phyloP scores from a whole-genome alignment of 2,888 invertebrate species.

The Stictocephala bisonia region DNA sequence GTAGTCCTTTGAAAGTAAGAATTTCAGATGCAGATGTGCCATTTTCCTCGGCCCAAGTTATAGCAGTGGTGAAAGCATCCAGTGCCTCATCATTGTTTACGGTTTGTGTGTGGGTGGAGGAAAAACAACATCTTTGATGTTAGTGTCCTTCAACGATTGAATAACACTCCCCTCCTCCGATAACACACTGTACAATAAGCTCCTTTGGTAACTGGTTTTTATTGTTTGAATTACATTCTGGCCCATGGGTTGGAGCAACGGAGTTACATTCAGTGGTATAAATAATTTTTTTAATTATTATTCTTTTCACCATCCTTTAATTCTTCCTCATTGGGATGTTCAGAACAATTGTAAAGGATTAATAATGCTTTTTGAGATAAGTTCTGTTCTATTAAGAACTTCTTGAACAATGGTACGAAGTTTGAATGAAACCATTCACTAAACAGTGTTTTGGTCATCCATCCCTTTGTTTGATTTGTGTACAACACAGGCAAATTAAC shows the following conservation, averaged over 20 bases:
- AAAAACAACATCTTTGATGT: slow-evolving; percentile 44
- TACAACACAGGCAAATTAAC: slow-evolving; percentile 58
- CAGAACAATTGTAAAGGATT: slow-evolving; percentile 38
- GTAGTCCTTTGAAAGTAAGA: slow-evolving; percentile 7
- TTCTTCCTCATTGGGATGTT: slow-evolving; percentile 34
- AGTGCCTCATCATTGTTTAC: slow-evolving; percentile 8
- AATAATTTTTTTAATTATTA: neutral
- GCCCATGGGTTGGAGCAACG: slow-evolving; percentile 42
- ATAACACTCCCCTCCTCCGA: slow-evolving; percentile 37
- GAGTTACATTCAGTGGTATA: slow-evolving; percentile 35
- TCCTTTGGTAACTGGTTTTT: slow-evolving; percentile 41
- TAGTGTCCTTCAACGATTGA: slow-evolving; percentile 38
- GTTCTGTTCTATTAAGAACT: neutral
- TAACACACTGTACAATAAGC: slow-evolving; percentile 34
- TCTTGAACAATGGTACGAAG: slow-evolving; percentile 44
- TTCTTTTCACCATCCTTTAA: no score
- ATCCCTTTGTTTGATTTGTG: slow-evolving; percentile 49
- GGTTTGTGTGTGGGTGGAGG: slow-evolving; percentile 3
- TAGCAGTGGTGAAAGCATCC: neutral
- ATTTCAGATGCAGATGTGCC: neutral
- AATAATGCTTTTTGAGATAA: slow-evolving; percentile 37
- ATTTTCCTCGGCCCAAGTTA: slow-evolving; percentile 21
- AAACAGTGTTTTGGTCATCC: slow-evolving; percentile 39
- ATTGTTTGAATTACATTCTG: slow-evolving; percentile 36
- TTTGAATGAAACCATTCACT: slow-evolving; percentile 29